phyloP scores from a whole-genome alignment of 1,140 invertebrate species.

The Cherax quadricarinatus region DNA sequence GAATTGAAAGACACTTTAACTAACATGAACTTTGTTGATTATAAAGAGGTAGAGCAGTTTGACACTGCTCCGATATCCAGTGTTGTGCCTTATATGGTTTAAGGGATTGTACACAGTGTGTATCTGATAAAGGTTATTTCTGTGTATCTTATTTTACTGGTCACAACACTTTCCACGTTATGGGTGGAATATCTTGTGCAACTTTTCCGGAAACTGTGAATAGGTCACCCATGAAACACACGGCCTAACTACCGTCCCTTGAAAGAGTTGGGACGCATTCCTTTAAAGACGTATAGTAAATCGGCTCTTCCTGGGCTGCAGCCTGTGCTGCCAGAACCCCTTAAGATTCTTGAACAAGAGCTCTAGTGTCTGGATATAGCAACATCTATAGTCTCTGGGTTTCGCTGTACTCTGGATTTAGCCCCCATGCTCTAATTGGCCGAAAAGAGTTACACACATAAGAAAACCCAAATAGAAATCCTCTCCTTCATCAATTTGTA shows the following conservation, averaged over 20 bases:
- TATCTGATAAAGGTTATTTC: neutral
- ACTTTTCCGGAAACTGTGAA: neutral
- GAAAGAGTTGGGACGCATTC: constrained; percentile 23
- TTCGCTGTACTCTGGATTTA: too few species aligned
- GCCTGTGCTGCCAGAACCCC: too few species aligned
- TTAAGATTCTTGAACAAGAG: too few species aligned
- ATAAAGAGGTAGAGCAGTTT: constrained; percentile 26
- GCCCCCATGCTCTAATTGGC: too few species aligned
- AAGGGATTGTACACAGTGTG: constrained; percentile 25
- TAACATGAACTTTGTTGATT: constrained; percentile 13
- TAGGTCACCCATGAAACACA: constrained; percentile 17
- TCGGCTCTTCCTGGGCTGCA: too few species aligned
- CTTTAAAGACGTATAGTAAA: constrained; percentile 34
- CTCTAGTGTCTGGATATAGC: neutral
- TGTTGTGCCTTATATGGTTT: neutral
- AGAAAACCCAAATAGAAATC: neutral
- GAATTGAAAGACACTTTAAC: constrained; percentile 26
- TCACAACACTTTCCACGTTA: constrained; percentile 26
- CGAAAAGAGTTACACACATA: too few species aligned
- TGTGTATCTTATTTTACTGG: constrained; percentile 10
- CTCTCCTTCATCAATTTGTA: too few species aligned
- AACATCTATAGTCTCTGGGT: constrained; percentile 1
- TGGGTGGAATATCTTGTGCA: constrained; percentile 25
- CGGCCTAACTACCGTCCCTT: neutral
- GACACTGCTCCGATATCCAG: neutral